Conservation (phyloP, 2,797 vertebrate species). For the Brachyalestes nurse region DNA sequence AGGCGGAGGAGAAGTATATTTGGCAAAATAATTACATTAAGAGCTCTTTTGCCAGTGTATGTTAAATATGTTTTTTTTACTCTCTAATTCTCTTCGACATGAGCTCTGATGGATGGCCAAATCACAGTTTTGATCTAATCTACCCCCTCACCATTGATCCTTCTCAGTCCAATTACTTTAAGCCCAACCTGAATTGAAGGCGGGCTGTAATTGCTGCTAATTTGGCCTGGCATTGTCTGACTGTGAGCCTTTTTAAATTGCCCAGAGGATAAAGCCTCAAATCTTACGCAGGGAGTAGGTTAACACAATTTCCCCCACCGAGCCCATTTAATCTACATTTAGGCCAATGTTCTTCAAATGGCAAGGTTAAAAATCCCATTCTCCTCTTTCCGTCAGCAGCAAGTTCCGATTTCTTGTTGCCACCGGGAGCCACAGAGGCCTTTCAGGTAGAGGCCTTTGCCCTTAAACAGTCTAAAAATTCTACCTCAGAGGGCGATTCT, state of each 20-base stretch:
- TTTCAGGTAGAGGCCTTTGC: background rate
- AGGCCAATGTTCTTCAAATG: constrained; percentile 48
- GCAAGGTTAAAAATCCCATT: constrained; percentile 48
- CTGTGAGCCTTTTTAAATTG: constrained; percentile 50
- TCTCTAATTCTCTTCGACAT: constrained; percentile 45
- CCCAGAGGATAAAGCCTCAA: constrained; percentile 51
- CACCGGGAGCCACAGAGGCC: background rate
- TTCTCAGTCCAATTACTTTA: constrained; percentile 56
- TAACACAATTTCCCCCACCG: constrained; percentile 57
- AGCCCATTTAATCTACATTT: constrained; percentile 61
- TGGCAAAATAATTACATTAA: constrained; percentile 1
- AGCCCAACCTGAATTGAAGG: constrained; percentile 58
- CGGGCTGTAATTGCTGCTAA: constrained; percentile 64
- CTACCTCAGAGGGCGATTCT: background rate
- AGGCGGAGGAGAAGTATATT: background rate
- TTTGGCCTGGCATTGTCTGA: constrained; percentile 60
- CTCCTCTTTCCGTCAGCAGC: constrained; percentile 13
- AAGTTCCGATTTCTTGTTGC: background rate
- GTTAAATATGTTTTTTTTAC: constrained; percentile 49
- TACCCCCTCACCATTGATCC: constrained; percentile 35
- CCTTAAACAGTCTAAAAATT: background rate
- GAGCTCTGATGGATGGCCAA: constrained; percentile 56
- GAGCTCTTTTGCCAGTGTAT: background rate
- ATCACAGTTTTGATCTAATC: constrained; percentile 56
- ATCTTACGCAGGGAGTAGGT: constrained; percentile 48